phyloP scores from a whole-genome alignment of 2,113 vertebrate species.

The Guaruba guarouba region DNA sequence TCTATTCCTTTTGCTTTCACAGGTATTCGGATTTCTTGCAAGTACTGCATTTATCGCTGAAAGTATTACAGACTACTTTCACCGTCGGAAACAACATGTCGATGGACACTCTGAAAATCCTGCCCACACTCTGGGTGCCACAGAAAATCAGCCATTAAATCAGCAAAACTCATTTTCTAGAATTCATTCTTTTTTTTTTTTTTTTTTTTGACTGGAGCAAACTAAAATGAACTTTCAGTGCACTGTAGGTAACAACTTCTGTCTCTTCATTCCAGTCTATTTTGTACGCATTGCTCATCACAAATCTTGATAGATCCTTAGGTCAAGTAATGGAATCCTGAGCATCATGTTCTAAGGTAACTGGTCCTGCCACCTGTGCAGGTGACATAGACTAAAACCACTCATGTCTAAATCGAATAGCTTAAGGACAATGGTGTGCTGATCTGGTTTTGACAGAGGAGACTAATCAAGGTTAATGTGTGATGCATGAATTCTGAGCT shows the following conservation, averaged over 20 bases:
- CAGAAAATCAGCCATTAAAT: slow-evolving; percentile 78
- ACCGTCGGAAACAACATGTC: not conserved
- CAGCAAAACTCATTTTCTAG: not conserved
- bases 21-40: slow-evolving; percentile 87
- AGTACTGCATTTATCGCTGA: slow-evolving; percentile 69
- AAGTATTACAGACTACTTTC: rapidly evolving
- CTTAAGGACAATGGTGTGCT: not conserved
- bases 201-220: not conserved
- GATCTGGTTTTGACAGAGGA: not conserved
- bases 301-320: not conserved
- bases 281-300: not conserved
- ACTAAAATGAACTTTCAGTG: not conserved
- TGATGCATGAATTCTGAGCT: not conserved
- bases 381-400: not conserved
- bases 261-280: not conserved
- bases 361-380: not conserved
- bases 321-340: not conserved
- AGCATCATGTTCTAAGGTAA: not conserved
- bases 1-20: not conserved
- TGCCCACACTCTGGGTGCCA: not conserved
- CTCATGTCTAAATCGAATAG: not conserved
- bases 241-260: not conserved
- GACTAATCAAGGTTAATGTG: not conserved
- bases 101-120: not conserved
- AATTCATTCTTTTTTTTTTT: not conserved